Evolutionary conservation across 2,113 vertebrate species (phyloP).

Genomic region (Brienomyrus longianalis): DNA sequence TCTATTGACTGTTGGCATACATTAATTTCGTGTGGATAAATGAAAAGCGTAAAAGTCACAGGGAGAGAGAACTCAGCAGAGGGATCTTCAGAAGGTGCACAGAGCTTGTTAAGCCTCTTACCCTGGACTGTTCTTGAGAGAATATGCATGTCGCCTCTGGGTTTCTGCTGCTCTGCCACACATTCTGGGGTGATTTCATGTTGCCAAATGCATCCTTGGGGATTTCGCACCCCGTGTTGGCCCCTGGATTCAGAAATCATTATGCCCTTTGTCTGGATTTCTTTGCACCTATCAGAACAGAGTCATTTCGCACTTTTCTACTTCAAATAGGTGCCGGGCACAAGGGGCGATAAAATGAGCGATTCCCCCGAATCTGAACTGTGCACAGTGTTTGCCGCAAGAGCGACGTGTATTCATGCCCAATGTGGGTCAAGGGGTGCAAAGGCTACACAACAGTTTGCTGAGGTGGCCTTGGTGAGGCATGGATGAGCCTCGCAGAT

Average conservation of each 20-base stretch:
- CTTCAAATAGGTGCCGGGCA: neutral
- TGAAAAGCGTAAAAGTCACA: neutral
- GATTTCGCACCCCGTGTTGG: neutral
- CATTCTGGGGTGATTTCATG: constrained; percentile 1
- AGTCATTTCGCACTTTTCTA: neutral
- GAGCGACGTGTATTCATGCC: no score
- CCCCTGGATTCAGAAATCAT: neutral
- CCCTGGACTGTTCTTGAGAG: neutral
- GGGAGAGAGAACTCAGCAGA: neutral
- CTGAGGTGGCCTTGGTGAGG: neutral
- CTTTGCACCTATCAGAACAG: neutral
- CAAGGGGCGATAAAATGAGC: neutral
- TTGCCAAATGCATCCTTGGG: constrained; percentile 8
- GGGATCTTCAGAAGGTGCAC: neutral
- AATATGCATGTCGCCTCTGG: neutral
- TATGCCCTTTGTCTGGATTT: constrained; percentile 1
- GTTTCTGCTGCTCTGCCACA: neutral
- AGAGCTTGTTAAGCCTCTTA: constrained; percentile 11
- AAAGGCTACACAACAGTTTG: neutral
- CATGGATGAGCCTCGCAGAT: neutral
- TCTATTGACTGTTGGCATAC: neutral
- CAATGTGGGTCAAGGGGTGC: neutral
- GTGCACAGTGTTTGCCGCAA: neutral
- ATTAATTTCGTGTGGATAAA: constrained; percentile 9
- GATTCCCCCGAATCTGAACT: neutral